Conservation (phyloP, 2,888 invertebrate species). For the Gryllus longicercus region DNA sequence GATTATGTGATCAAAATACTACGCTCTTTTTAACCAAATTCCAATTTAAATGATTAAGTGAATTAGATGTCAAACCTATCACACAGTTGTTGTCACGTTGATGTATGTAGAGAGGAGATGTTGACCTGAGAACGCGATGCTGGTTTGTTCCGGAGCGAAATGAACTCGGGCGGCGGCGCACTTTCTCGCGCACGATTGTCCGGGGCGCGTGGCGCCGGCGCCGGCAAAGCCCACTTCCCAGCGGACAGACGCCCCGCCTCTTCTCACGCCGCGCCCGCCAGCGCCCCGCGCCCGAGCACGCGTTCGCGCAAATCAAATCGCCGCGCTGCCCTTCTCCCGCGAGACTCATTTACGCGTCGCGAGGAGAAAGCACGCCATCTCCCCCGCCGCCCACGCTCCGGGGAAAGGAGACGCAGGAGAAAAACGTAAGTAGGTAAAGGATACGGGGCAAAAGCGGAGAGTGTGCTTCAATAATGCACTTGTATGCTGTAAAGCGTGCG, state of each 20-base stretch:
- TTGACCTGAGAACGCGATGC: no score
- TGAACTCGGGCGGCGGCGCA: no score
- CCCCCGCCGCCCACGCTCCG: neutral
- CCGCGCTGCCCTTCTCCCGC: neutral
- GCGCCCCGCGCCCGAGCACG: neutral
- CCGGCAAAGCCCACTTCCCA: neutral
- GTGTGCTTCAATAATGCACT: neutral
- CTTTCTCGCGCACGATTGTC: neutral
- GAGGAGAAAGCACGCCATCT: neutral
- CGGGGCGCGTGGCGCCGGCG: neutral
- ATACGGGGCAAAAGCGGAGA: constrained; percentile 5
- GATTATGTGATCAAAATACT: no score
- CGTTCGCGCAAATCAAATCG: neutral
- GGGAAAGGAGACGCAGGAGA: neutral
- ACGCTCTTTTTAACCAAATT: no score
- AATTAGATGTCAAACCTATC: no score
- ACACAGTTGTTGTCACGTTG: no score
- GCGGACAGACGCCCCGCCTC: neutral
- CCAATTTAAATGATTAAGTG: no score
- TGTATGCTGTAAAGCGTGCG: neutral
- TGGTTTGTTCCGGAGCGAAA: no score
- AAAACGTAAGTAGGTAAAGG: neutral
- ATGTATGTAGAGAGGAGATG: no score
- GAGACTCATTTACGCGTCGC: neutral
- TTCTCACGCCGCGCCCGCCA: neutral